Conservation (phyloP, 2,797 vertebrate genomes). For the Brachymystax lenok region DNA sequence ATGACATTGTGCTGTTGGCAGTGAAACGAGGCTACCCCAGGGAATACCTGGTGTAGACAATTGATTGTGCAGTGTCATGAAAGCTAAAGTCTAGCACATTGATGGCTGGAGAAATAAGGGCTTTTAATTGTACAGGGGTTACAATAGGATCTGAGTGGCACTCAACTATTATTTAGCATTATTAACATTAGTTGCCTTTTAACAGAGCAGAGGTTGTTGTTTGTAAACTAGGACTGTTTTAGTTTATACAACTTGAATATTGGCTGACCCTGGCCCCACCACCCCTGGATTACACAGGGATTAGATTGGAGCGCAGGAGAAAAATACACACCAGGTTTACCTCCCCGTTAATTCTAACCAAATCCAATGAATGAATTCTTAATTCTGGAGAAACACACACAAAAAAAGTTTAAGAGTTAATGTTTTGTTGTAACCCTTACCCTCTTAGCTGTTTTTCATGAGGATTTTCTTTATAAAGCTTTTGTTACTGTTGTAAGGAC, state of each 20-base stretch:
- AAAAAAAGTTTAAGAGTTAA: too few relatives aligned
- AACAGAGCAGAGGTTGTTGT: background rate
- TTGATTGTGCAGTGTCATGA: constrained; percentile 10
- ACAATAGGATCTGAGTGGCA: background rate
- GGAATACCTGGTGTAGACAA: constrained; percentile 6
- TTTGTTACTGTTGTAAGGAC: too few relatives aligned
- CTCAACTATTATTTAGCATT: background rate
- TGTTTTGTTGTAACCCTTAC: too few relatives aligned
- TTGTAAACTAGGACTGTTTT: background rate
- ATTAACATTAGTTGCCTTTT: constrained; percentile 6
- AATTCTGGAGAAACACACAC: too few relatives aligned
- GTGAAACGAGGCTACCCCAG: too few relatives aligned
- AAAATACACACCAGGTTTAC: background rate
- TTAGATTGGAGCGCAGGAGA: constrained; percentile 7
- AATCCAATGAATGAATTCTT: background rate
- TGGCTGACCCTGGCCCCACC: background rate
- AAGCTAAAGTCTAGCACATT: background rate
- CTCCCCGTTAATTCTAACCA: too few relatives aligned
- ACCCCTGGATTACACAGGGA: constrained; percentile 8
- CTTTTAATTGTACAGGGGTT: background rate
- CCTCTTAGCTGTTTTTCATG: too few relatives aligned
- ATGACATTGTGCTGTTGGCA: too few relatives aligned
- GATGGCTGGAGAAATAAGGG: constrained; percentile 5
- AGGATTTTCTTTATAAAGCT: too few relatives aligned
- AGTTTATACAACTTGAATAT: background rate